Percentiles rank a stretch among this genome's conserved stretches.
Conservation (phyloP, 2,888 invertebrate genomes). For the Panzeria rudis region DNA sequence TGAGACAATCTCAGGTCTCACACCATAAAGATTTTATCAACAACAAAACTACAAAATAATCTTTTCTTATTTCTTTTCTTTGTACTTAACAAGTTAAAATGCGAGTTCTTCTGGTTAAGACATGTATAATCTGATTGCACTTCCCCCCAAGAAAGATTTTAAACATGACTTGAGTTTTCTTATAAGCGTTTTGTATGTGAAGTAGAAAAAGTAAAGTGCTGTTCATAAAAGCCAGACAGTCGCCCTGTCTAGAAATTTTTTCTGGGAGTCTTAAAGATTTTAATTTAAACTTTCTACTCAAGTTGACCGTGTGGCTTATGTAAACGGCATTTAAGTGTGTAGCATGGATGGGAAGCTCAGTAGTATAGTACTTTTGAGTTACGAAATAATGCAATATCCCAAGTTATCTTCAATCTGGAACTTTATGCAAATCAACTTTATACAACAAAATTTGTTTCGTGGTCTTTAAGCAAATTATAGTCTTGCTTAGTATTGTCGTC, state of each 20-base stretch:
- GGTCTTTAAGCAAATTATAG: too few species aligned
- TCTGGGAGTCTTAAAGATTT: too few species aligned
- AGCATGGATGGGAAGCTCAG: not conserved
- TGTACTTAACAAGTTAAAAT: not conserved
- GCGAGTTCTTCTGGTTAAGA: not conserved
- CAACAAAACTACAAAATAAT: constrained; percentile 33
- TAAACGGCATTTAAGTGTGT: not conserved
- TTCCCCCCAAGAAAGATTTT: not conserved
- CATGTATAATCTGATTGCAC: not conserved
- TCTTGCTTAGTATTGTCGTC: too few species aligned
- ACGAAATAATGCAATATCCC: too few species aligned
- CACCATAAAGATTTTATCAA: constrained; percentile 13
- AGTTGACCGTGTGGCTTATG: too few species aligned
- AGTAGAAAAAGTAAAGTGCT: not conserved
- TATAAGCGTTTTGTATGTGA: not conserved
- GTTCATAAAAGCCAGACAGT: too few species aligned
- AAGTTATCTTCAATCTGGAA: too few species aligned
- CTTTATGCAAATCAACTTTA: too few species aligned
- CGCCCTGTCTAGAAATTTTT: too few species aligned
- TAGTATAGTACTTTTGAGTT: not conserved
- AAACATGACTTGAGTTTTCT: not conserved
- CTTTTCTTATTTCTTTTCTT: constrained; percentile 1
- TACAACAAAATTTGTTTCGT: too few species aligned
- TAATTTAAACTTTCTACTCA: too few species aligned
- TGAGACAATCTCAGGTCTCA: constrained; percentile 4